Base-by-base conservation (phyloP, 2,113 vertebrate genomes). In the Zapus hudsonius region DNA sequence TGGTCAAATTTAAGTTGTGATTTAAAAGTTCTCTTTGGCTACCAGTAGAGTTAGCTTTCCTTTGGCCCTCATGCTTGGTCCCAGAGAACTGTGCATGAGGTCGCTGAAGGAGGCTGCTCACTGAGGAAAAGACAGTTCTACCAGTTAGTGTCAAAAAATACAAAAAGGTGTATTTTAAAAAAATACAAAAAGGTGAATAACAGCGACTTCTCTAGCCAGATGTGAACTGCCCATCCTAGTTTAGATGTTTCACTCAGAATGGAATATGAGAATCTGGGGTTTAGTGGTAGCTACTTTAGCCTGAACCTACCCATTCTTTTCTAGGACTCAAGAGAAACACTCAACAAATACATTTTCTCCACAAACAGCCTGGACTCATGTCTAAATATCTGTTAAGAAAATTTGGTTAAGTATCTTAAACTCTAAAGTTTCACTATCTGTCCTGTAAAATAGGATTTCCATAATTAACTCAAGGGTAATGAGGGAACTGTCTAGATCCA, bases 401-500 rank as follows among this genome's bases (percentile, higher is more conserved):
- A 84, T 36, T 1, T 59, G 27, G 1, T 2, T 75, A 81, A 33
- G 44, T n/a, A 20, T 27, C 44, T 81, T 44, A 81, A 89, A 69
- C 75, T 81, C 61, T 89, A 38, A 84, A 67, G 59, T 88, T 90
- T 82, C 13, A 88, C n/a, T 85, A 82, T 23, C 59, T 83, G 19
- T 31, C 61, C 31, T 52, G 59, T n/a, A 79, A 94, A 93, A 84
- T 83, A n/a, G 17, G 29, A 91, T 27, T 52, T 23, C 52, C 20
- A 83, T n/a, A 79, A 36, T 84, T n/a, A 78, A 27, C 16, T 36
- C 20, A 7, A 38, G 5, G 1, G 0, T 12, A 59, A 9, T 44
- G 6, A 82, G 9, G 12, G 7, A 5, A 3, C 72, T 72, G 22
- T 87, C 61, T 84, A 38, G 31, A 61, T 42, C 6, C 27, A 66